Evolutionary conservation across 2,888 invertebrate species (phyloP).

Genomic region (Melanchra persicariae): DNA sequence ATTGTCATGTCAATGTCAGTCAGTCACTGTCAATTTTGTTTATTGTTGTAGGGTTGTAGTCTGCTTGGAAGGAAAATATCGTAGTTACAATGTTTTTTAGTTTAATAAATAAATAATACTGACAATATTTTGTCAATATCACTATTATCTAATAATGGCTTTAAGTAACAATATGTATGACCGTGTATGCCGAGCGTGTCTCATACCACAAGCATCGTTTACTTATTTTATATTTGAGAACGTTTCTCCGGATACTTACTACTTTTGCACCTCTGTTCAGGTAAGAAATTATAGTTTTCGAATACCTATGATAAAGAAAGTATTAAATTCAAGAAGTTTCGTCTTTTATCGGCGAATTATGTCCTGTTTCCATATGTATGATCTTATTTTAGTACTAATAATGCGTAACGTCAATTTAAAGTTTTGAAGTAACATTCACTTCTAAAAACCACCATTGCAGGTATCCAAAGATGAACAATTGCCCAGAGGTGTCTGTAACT

Average conservation of each 20-base stretch:
- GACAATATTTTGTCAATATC: slow-evolving; percentile 11
- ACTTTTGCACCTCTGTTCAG: slow-evolving; percentile 85
- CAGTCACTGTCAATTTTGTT: neutral
- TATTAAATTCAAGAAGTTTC: neutral
- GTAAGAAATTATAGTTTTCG: slow-evolving; percentile 66
- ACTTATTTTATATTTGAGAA: slow-evolving; percentile 79
- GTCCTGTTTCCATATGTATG: too few relatives aligned
- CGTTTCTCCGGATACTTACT: slow-evolving; percentile 80
- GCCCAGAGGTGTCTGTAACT: slow-evolving; percentile 81
- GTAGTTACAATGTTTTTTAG: neutral
- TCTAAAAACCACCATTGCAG: slow-evolving; percentile 68
- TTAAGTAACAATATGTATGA: slow-evolving; percentile 63
- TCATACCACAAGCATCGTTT: slow-evolving; percentile 77
- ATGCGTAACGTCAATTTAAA: too few relatives aligned
- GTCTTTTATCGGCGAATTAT: neutral
- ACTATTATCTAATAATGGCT: slow-evolving; percentile 54
- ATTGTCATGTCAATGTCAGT: neutral
- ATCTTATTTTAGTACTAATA: too few relatives aligned
- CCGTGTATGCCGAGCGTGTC: slow-evolving; percentile 83
- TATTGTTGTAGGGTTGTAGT: slow-evolving; percentile 1
- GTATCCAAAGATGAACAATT: slow-evolving; percentile 77
- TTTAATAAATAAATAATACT: neutral
- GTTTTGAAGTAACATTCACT: neutral
- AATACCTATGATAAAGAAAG: too few relatives aligned
- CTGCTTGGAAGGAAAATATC: neutral